Conservation (phyloP, 1,140 invertebrate species). For the Drosophila prosaltans region DNA sequence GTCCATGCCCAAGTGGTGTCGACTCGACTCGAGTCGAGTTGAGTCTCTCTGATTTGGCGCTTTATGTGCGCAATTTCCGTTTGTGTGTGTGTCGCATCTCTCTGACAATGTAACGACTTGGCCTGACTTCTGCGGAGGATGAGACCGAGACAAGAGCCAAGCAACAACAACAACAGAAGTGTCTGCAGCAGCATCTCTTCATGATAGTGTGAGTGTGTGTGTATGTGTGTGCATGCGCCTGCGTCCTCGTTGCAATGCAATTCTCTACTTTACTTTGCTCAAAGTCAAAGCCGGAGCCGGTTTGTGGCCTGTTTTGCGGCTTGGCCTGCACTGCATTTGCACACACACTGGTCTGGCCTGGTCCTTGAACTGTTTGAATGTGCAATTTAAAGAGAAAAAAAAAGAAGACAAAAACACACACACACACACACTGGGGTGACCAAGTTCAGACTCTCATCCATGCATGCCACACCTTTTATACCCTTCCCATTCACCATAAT, state of each 20-base stretch:
- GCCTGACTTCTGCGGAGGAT: slow-evolving; percentile 60
- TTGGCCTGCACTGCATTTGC: slow-evolving; percentile 57
- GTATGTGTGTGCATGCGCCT: slow-evolving; percentile 43
- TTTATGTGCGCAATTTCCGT: slow-evolving; percentile 76
- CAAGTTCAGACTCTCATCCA: not conserved
- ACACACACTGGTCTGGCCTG: slow-evolving; percentile 35
- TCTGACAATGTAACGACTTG: slow-evolving; percentile 70
- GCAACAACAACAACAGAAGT: slow-evolving; percentile 26
- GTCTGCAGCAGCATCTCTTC: slow-evolving; percentile 32
- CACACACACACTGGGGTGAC: not conserved
- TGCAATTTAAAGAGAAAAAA: slow-evolving; percentile 29
- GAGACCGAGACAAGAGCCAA: slow-evolving; percentile 46
- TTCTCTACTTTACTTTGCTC: slow-evolving; percentile 42
- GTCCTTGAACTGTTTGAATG: slow-evolving; percentile 71
- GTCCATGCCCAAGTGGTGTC: slow-evolving; percentile 20
- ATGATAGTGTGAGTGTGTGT: slow-evolving; percentile 23
- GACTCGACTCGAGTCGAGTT: slow-evolving; percentile 1
- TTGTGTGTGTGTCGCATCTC: slow-evolving; percentile 15
- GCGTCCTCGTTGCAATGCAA: slow-evolving; percentile 38
- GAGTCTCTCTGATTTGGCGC: slow-evolving; percentile 40
- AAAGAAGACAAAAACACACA: not conserved
- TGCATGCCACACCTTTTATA: not conserved
- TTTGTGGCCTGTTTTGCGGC: slow-evolving; percentile 69
- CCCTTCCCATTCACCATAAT: not conserved
- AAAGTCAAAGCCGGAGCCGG: slow-evolving; percentile 50